Percentiles rank a stretch among this genome's conserved stretches.
Evolutionary conservation across 2,888 invertebrate genomes (phyloP).

Genomic region (Pristionchus arcanus): DNA sequence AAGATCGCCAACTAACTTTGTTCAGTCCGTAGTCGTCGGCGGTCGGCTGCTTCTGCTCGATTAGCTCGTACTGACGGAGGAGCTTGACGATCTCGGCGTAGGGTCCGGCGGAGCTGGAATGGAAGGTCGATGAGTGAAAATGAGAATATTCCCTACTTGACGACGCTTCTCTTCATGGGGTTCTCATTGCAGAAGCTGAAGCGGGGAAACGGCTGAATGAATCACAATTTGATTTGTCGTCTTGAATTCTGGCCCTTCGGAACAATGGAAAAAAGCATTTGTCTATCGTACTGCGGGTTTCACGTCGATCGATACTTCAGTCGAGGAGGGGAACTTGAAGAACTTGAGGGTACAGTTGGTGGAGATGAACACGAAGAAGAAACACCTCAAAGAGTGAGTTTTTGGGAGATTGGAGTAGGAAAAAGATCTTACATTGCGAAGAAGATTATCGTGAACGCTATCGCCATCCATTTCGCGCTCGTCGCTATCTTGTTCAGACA

Average conservation of each 20-base stretch:
- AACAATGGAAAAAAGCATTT: background rate
- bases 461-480: background rate
- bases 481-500: slow-evolving; percentile 44
- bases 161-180: slow-evolving; percentile 37
- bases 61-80: background rate
- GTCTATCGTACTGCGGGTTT: background rate
- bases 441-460: slow-evolving; percentile 25
- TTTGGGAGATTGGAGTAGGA: too few relatives aligned
- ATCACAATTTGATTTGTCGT: background rate
- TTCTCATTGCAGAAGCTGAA: slow-evolving; percentile 51
- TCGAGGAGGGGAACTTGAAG: slow-evolving; percentile 48
- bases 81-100: slow-evolving; percentile 22
- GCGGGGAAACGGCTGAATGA: slow-evolving; percentile 34
- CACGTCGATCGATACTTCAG: slow-evolving; percentile 8
- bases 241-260: too few relatives aligned
- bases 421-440: background rate
- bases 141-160: background rate
- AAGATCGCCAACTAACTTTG: background rate
- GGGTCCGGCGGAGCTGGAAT: background rate
- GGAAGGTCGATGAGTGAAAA: background rate
- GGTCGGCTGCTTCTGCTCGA: background rate
- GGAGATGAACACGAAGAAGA: slow-evolving; percentile 47
- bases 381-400: background rate
- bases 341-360: slow-evolving; percentile 23
- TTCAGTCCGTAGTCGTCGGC: slow-evolving; percentile 33